Evolutionary conservation across 2,113 vertebrate genomes (phyloP), one percentile per base, ranked within the genome.

Genomic region (Pogona vitticeps): DNA sequence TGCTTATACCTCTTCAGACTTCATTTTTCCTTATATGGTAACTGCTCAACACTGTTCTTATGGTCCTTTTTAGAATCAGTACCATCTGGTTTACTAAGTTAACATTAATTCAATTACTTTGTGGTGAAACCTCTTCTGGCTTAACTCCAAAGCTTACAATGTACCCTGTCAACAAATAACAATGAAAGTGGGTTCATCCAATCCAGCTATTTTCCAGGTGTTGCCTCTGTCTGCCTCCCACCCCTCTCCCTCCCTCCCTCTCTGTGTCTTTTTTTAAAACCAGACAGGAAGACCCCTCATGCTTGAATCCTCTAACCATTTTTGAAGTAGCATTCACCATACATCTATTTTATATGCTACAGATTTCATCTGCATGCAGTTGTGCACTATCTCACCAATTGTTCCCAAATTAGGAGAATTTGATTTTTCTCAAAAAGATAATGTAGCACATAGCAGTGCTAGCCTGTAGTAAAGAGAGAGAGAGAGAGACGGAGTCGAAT

Each of bases 51-150:
- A 58, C 52, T 38, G 46, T 59, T 72, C 58, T 72, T 81, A 67
- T 81, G 33, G n/a, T 70, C 63, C 63, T n/a, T 15, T 68, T 83
- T 72, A 83, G 36, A 73, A 59, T 73, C 68, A 72, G 2, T 73
- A 72, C 52, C 81, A 83, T 59, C 68, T 72, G 68, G 68, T 72
- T 72, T 83, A 52, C 65, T 72, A n/a, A 40, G 31, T 82, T 72
- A 26, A 59, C 38, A 72, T 72, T 83, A 59, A 72, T 73, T 73
- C n/a, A 83, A 58, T 71, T 83, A 58, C 46, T 83, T 72, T 83
- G 67, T 83, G 68, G 68, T 73, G 26, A 83, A 58, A 58, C 23
- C 36, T 31, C 40, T 52, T 46, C 68, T 83, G 56, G 81, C 21
- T 72, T 72, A 72, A 83, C 23, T 83, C 52, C 81, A 72, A 38